These are phyloP conservation scores for Heliconius eleuchia DNA, from an alignment of 1,140 invertebrate genomes.

Conservation along the genomic window DNA sequence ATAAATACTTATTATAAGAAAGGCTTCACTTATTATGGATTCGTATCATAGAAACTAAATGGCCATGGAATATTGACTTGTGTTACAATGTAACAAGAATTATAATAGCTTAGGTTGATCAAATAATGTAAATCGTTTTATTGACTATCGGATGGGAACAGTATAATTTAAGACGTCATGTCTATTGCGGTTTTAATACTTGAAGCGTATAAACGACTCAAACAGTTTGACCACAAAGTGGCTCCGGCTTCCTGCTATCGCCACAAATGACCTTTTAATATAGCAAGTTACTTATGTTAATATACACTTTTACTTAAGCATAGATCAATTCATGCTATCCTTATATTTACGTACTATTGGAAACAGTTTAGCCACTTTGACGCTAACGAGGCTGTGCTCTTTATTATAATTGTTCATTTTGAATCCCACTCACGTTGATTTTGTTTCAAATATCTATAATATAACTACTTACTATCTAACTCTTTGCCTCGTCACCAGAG, in stretches of 20 bases:
- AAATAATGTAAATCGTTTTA: constrained; percentile 22
- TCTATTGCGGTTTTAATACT: constrained; percentile 35
- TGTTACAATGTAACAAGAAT: not conserved
- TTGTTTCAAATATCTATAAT: no score
- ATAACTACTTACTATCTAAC: no score
- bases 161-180: constrained; percentile 33
- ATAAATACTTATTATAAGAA: constrained; percentile 10
- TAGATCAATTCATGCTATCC: constrained; percentile 11
- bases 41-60: constrained; percentile 5
- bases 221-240: constrained; percentile 60
- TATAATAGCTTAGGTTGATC: constrained; percentile 18
- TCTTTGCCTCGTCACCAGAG: no score
- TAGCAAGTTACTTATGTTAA: constrained; percentile 58
- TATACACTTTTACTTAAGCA: constrained; percentile 21
- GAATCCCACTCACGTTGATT: not conserved
- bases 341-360: not conserved
- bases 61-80: not conserved
- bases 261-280: constrained; percentile 71
- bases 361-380: not conserved
- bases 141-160: constrained; percentile 27
- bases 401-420: not conserved
- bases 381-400: not conserved
- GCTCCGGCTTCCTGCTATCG: constrained; percentile 60
- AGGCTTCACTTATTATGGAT: not conserved
- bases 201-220: constrained; percentile 44